These are phyloP conservation scores for Drepana falcataria DNA, from an alignment of 2,888 invertebrate genomes.

Conservation along the genomic window DNA sequence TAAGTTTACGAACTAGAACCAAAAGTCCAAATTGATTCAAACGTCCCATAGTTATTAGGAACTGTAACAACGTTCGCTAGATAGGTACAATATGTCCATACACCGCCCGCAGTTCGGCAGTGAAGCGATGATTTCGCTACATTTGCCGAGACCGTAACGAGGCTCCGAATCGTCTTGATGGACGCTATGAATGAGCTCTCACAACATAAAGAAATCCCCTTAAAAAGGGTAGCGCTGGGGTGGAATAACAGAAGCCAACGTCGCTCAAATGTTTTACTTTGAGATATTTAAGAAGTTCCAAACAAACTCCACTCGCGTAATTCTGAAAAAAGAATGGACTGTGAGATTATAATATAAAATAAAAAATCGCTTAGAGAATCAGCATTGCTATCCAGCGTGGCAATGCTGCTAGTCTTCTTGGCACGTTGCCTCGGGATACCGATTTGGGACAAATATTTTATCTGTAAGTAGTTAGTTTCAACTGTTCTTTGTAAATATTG, in stretches of 20 bases:
- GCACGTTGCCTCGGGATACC: too few species aligned
- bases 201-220: conserved; percentile 80
- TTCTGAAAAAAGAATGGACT: too few species aligned
- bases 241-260: conserved; percentile 45
- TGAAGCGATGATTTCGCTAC: conserved; percentile 79
- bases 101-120: conserved; percentile 52
- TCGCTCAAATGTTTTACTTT: conserved; percentile 20
- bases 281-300: background rate
- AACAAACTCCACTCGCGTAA: too few species aligned
- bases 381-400: too few species aligned
- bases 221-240: conserved; percentile 76
- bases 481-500: too few species aligned
- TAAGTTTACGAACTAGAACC: conserved; percentile 24
- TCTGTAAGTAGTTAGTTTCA: background rate
- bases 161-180: conserved; percentile 81
- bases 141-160: conserved; percentile 82
- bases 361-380: too few species aligned
- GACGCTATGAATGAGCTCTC: conserved; percentile 81
- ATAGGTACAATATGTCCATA: conserved; percentile 67
- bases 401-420: too few species aligned
- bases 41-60: conserved; percentile 48
- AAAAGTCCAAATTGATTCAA: conserved; percentile 56
- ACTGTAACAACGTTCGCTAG: conserved; percentile 40
- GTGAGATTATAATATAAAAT: too few species aligned
- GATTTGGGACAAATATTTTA: background rate